Conservation (phyloP, 2,888 invertebrate species). For the Lampropteryx suffumata region DNA sequence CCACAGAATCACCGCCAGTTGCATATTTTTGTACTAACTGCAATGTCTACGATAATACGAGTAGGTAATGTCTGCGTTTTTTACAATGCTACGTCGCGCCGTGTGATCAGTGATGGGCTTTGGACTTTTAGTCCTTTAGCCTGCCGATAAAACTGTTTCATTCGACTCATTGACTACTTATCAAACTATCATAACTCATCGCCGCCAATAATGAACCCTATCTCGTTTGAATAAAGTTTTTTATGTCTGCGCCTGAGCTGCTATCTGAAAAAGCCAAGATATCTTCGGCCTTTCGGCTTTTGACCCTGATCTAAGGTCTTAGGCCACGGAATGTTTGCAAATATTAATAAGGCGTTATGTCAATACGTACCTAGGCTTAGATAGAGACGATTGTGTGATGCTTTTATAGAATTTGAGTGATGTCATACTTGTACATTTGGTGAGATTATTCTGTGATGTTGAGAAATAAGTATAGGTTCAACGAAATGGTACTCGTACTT, state of each 20-base stretch:
- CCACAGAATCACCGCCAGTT: too few relatives aligned
- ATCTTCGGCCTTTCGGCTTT: constrained; percentile 4
- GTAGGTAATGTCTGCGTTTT: too few relatives aligned
- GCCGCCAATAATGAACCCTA: constrained; percentile 1
- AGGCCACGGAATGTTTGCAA: constrained; percentile 7
- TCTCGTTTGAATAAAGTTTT: constrained; percentile 3
- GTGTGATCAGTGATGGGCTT: too few relatives aligned
- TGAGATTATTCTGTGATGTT: too few relatives aligned
- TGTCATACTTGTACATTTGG: too few relatives aligned
- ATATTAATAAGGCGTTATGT: constrained; percentile 13
- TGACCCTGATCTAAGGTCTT: constrained; percentile 10
- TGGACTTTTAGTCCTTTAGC: neutral
- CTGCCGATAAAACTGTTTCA: constrained; percentile 1
- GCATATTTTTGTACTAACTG: too few relatives aligned
- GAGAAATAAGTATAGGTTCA: too few relatives aligned
- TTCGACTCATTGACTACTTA: constrained; percentile 28
- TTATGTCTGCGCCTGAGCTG: neutral
- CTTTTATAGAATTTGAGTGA: too few relatives aligned
- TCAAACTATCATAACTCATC: neutral
- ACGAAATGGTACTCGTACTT: too few relatives aligned
- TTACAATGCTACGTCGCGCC: too few relatives aligned
- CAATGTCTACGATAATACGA: too few relatives aligned
- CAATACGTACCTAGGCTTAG: neutral
- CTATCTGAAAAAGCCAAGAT: constrained; percentile 8
- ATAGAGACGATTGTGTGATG: neutral